Conservation (phyloP, 2,888 invertebrate genomes). For the Eristalinus sepulchralis region DNA sequence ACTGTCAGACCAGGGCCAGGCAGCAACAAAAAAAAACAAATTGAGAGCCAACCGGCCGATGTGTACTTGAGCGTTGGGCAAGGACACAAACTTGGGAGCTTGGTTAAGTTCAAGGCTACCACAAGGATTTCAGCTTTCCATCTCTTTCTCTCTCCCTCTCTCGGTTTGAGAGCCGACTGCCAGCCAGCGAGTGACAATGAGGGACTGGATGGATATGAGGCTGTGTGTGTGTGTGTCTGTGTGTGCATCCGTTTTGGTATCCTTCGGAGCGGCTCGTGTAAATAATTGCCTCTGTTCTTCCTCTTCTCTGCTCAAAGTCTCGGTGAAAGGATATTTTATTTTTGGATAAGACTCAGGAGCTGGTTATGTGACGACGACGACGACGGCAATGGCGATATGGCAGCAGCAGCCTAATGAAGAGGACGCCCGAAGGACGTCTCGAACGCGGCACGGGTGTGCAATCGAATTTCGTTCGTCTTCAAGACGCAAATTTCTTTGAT, state of each 20-base stretch:
- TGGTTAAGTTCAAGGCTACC: slow-evolving; percentile 70
- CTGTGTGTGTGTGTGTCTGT: neutral
- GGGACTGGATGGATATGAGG: no score
- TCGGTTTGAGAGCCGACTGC: slow-evolving; percentile 8
- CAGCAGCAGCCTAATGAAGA: slow-evolving; percentile 24
- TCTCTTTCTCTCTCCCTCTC: slow-evolving; percentile 14
- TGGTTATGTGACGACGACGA: slow-evolving; percentile 15
- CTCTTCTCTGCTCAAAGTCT: neutral
- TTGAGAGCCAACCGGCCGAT: slow-evolving; percentile 60
- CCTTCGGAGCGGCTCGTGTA: slow-evolving; percentile 54
- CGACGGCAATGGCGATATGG: neutral
- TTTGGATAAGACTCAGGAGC: slow-evolving; percentile 30
- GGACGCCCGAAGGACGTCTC: slow-evolving; percentile 45
- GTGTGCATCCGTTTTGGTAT: slow-evolving; percentile 12
- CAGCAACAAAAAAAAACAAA: slow-evolving; percentile 15
- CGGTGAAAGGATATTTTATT: slow-evolving; percentile 34
- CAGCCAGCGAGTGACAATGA: neutral
- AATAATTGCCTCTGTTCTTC: slow-evolving; percentile 57
- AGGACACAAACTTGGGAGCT: slow-evolving; percentile 67
- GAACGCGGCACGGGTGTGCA: neutral
- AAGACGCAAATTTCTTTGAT: neutral
- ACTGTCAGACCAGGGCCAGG: slow-evolving; percentile 44
- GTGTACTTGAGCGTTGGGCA: slow-evolving; percentile 66
- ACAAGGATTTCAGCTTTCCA: slow-evolving; percentile 49
- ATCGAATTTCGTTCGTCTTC: slow-evolving; percentile 7